phyloP scores from a whole-genome alignment of 2,797 vertebrate species.

The Coluber constrictor region DNA sequence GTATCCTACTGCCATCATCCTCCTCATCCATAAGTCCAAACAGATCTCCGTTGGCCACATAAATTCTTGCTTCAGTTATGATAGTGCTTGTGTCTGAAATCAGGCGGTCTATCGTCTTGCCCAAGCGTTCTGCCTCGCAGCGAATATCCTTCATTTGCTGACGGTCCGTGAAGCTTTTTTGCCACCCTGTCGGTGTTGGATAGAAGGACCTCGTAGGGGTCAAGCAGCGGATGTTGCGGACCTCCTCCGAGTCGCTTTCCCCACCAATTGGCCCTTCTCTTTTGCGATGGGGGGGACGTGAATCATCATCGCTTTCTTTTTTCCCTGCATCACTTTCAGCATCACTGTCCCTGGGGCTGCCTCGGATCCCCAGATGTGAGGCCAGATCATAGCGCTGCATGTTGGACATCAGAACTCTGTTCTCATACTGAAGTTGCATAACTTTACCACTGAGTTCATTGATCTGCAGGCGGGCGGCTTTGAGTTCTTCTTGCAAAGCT shows the following conservation, averaged over 20 bases:
- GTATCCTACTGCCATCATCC: constrained; percentile 91
- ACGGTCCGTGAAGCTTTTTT: constrained; percentile 91
- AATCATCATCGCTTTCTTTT: constrained; percentile 88
- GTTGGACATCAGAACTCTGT: constrained; percentile 95
- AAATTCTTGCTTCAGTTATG: constrained; percentile 93
- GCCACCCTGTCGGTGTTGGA: constrained; percentile 80
- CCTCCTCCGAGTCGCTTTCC: constrained; percentile 95
- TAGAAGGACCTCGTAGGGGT: constrained; percentile 93
- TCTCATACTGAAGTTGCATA: constrained; percentile 98
- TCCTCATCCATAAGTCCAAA: constrained; percentile 93
- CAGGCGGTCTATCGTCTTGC: constrained; percentile 94
- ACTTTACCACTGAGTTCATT: constrained; percentile 98
- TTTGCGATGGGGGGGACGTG: constrained; percentile 92
- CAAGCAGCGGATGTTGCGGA: constrained; percentile 92
- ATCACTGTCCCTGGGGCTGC: constrained; percentile 93
- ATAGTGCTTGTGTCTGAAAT: constrained; percentile 97
- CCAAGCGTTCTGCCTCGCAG: constrained; percentile 92
- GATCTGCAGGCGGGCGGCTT: constrained; percentile 92
- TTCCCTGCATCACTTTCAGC: constrained; percentile 92
- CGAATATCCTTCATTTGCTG: constrained; percentile 98
- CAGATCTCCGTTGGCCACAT: constrained; percentile 91
- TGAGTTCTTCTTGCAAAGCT: constrained; percentile 92
- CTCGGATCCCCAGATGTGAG: constrained; percentile 90
- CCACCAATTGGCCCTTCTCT: constrained; percentile 94
- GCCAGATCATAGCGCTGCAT: constrained; percentile 99